These are phyloP conservation scores for Ceratosolen fusciceps DNA, from an alignment of 1,140 invertebrate genomes.

Conservation along the genomic window DNA sequence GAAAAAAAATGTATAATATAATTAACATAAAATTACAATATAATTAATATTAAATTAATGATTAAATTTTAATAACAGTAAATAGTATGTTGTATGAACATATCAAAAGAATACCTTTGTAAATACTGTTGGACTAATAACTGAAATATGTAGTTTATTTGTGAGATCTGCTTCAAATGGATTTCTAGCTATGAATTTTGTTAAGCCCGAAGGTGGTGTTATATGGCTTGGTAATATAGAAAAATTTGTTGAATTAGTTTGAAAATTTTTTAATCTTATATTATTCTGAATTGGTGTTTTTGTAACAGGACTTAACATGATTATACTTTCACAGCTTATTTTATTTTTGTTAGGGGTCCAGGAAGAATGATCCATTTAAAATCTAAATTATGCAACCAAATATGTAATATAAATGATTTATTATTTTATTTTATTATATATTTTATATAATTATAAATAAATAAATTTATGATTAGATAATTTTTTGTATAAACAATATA, in stretches of 20 bases:
- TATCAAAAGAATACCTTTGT: constrained; percentile 55
- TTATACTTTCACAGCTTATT: constrained; percentile 38
- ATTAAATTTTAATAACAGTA: no score
- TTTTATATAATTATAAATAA: no score
- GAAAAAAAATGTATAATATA: background rate
- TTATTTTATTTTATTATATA: background rate
- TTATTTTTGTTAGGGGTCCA: constrained; percentile 55
- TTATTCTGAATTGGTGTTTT: constrained; percentile 56
- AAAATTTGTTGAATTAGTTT: constrained; percentile 47
- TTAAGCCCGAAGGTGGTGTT: constrained; percentile 67
- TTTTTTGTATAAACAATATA: background rate
- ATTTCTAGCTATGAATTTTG: constrained; percentile 66
- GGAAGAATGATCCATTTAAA: constrained; percentile 54
- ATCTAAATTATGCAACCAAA: background rate
- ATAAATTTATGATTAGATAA: no score
- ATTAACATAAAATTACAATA: background rate
- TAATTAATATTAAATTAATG: no score
- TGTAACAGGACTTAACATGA: constrained; percentile 49
- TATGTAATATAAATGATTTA: background rate
- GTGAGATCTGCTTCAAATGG: constrained; percentile 68
- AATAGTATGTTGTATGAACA: no score
- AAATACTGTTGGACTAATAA: constrained; percentile 68
- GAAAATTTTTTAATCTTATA: constrained; percentile 35
- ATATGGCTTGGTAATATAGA: constrained; percentile 57
- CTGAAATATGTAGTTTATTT: constrained; percentile 65